A percentile compares a stretch with the other conserved stretches of the same genome.
phyloP scores from a whole-genome alignment of 1,140 invertebrate species.

The Meloidogyne hapla region DNA sequence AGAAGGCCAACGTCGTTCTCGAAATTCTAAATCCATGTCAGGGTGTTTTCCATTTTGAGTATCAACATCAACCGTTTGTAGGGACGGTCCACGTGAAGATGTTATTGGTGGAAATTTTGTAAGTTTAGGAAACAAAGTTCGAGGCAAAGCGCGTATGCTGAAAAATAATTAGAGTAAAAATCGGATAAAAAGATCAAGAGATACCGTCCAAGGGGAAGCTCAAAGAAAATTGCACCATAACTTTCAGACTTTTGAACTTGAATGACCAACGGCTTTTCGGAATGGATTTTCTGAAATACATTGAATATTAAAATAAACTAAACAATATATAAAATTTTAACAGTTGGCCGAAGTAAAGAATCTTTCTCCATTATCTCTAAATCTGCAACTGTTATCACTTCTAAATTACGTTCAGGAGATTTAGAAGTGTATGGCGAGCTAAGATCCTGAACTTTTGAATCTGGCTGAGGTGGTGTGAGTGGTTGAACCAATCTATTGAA shows the following conservation, averaged over 20 bases:
- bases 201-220: background rate
- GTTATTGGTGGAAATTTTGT: background rate
- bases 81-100: background rate
- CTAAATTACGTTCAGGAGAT: background rate
- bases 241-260: background rate
- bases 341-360: background rate
- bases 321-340: background rate
- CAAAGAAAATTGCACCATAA: background rate
- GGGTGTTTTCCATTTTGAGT: background rate
- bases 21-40: slow-evolving; percentile 21
- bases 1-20: slow-evolving; percentile 41
- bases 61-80: background rate
- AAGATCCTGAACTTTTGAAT: slow-evolving; percentile 4
- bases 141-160: background rate
- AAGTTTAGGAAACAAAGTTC: background rate
- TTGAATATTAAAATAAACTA: background rate
- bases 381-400: background rate
- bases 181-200: background rate
- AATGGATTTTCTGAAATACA: background rate
- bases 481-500: background rate
- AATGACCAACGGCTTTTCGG: background rate
- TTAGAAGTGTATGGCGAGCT: background rate
- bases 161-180: background rate
- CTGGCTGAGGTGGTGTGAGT: slow-evolving; percentile 23
- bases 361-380: background rate